Conservation (phyloP, 2,888 invertebrate genomes). For the Scaptomyza cyrtandrae region DNA sequence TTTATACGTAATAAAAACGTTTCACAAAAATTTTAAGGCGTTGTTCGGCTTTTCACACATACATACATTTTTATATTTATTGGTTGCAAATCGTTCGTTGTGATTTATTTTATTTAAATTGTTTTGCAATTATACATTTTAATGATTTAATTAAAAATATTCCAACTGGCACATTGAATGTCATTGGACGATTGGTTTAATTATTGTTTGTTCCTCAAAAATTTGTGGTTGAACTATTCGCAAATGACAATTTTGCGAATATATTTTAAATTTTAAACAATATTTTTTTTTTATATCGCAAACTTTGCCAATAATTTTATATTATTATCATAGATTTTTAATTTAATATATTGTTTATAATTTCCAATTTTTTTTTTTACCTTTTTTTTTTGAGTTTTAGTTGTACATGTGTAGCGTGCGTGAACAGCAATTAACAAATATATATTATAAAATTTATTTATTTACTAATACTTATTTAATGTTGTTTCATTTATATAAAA, state of each 20-base stretch:
- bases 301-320: conserved; percentile 33
- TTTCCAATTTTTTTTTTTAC: conserved; percentile 36
- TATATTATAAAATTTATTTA: conserved; percentile 22
- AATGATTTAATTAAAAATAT: conserved; percentile 58
- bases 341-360: conserved; percentile 27
- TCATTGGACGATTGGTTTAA: conserved; percentile 28
- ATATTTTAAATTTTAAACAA: conserved; percentile 21
- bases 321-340: conserved; percentile 13
- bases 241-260: conserved; percentile 20
- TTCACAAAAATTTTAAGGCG: conserved; percentile 78
- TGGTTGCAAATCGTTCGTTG: conserved; percentile 49
- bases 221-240: conserved; percentile 48
- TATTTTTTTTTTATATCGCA: conserved; percentile 31
- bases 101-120: conserved; percentile 14
- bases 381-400: conserved; percentile 42
- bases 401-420: conserved; percentile 50
- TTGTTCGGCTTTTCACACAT: conserved; percentile 71
- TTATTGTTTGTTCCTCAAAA: conserved; percentile 35
- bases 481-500: conserved; percentile 16
- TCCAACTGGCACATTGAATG: conserved; percentile 68
- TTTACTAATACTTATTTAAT: conserved; percentile 50
- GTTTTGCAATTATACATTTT: conserved; percentile 46
- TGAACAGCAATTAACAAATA: conserved; percentile 72
- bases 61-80: conserved; percentile 23
- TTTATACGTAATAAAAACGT: conserved; percentile 68